These are phyloP conservation scores for Neoaliturus tenellus DNA, from an alignment of 2,888 invertebrate genomes.

Conservation along the genomic window DNA sequence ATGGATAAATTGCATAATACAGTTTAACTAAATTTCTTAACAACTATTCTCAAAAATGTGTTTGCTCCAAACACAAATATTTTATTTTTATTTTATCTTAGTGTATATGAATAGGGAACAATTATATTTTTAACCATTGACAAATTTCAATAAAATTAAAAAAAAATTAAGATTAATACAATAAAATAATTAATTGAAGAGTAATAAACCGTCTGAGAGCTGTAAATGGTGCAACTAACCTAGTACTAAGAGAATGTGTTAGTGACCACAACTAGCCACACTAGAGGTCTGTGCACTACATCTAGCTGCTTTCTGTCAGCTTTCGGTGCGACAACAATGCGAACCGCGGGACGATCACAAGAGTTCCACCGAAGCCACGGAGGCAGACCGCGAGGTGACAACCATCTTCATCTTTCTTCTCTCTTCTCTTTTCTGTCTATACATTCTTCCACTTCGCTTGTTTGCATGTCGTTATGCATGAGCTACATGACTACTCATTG, in stretches of 20 bases:
- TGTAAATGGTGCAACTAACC: background rate
- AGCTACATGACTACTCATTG: background rate
- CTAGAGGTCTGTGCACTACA: conserved; percentile 48
- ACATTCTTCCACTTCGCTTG: conserved; percentile 17
- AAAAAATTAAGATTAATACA: too few species aligned
- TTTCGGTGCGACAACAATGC: conserved; percentile 42
- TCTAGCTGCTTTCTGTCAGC: conserved; percentile 57
- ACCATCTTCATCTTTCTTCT: conserved; percentile 29
- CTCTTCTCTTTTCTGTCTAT: conserved; percentile 24
- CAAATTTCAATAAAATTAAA: too few species aligned
- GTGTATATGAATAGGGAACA: too few species aligned
- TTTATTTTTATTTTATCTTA: too few species aligned
- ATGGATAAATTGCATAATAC: too few species aligned
- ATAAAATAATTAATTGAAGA: too few species aligned
- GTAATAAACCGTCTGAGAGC: too few species aligned
- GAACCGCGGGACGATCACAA: conserved; percentile 25
- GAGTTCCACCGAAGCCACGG: background rate
- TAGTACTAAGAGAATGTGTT: conserved; percentile 34
- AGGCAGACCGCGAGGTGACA: conserved; percentile 30
- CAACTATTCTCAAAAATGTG: too few species aligned
- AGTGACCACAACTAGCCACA: conserved; percentile 33
- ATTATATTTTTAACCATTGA: too few species aligned
- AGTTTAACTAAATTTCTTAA: too few species aligned
- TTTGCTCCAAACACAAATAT: too few species aligned
- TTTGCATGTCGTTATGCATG: background rate